Evolutionary conservation across 1,140 invertebrate species (phyloP), one percentile per base, ranked within the genome.

Genomic region (Sarcophaga peregrina): DNA sequence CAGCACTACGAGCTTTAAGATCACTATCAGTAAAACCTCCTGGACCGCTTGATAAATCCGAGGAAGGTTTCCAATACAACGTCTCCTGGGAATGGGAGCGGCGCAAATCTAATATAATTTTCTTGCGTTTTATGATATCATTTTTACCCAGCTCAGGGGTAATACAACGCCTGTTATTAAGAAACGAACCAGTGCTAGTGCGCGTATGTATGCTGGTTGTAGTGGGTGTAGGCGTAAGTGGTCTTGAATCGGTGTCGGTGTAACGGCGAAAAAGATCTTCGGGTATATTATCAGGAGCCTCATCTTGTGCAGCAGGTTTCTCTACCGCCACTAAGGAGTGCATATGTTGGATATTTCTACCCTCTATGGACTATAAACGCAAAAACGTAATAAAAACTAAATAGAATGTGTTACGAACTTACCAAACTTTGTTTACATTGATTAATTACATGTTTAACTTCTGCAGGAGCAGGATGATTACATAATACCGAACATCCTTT

Each of bases 401-500:
- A n/a, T n/a, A 45, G 13, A 76, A 3, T 45, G 20, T 3, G 11
- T n/a, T 15, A 0, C 15, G 13, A 58, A 86, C 87, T 91, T 91
- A 94, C 94, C 93, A 94, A 93, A 82, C 93, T 91, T 85, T 95
- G 94, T 87, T 95, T 96, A 10, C 93, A 93, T 85, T 93, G 92
- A 85, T 93, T 93, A 1, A 96, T 93, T 45, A 94, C 92, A 87
- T 95, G 93, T 90, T 94, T 95, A 0, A 94, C 93, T 83, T 94
- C 94, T 20, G 91, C 92, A 82, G 95, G 95, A 13, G 94, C 93
- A 1, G 95, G 95, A 91, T 96, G 95, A 87, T 96, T 96, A 91
- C 95, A 96, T 3, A 96, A 91, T 8, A 96, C 92, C 0, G 95
- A 96, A 87, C 95, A 96, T 11, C 93, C 93, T 84, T 94, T 93